phyloP scores from a whole-genome alignment of 1,140 invertebrate species.

The Drosophila grimshawi region DNA sequence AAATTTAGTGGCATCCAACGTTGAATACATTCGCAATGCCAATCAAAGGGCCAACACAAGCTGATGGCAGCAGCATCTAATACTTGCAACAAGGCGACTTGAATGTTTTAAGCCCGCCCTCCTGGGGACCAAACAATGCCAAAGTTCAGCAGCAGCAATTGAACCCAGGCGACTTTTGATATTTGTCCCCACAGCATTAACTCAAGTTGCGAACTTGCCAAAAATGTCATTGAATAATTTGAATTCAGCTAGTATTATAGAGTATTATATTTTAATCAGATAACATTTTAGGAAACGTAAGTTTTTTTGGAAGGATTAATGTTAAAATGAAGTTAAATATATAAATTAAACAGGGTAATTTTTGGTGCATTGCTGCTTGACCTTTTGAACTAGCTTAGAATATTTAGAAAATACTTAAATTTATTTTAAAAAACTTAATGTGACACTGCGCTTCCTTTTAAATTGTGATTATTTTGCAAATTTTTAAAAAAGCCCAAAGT shows the following conservation, averaged over 20 bases:
- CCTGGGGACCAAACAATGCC: slow-evolving; percentile 36
- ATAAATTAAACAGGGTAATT: no score
- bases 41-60: slow-evolving; percentile 33
- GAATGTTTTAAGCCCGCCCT: neutral
- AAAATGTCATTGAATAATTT: slow-evolving; percentile 3
- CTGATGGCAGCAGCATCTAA: neutral
- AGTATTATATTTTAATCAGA: neutral
- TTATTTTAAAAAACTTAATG: no score
- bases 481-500: no score
- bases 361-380: no score
- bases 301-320: no score
- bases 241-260: neutral
- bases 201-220: slow-evolving; percentile 20
- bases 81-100: slow-evolving; percentile 29
- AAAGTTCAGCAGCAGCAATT: slow-evolving; percentile 42
- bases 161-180: slow-evolving; percentile 33
- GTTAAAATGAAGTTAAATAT: no score
- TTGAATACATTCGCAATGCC: slow-evolving; percentile 5
- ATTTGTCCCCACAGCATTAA: slow-evolving; percentile 38
- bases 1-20: slow-evolving; percentile 26
- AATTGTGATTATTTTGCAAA: no score
- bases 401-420: no score
- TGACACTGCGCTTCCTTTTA: no score
- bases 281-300: no score
- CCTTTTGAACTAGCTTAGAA: no score